phyloP scores from a whole-genome alignment of 2,113 vertebrate genomes.

The Cervus canadensis region DNA sequence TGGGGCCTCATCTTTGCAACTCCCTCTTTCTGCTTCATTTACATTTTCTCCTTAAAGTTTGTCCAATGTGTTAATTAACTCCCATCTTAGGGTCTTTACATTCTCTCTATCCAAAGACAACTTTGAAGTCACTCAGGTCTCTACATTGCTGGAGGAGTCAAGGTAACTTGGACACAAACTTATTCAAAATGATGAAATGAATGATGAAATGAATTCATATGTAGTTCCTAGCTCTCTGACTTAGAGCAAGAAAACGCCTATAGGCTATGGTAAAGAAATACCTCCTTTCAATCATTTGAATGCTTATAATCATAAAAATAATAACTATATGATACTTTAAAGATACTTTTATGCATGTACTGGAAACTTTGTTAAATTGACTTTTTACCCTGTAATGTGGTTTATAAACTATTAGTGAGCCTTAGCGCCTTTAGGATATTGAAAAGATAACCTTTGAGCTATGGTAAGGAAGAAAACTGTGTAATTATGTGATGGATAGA shows the following conservation, averaged over 20 bases:
- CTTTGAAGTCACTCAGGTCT: background rate
- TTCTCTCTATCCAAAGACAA: background rate
- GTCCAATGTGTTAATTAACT: background rate
- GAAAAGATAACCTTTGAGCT: background rate
- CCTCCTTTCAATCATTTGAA: background rate
- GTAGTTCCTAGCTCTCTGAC: background rate
- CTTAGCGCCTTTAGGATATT: background rate
- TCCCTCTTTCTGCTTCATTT: background rate
- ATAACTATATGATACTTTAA: background rate
- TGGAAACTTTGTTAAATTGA: background rate
- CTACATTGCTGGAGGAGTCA: background rate
- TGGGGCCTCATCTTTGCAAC: background rate
- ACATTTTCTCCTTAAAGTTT: background rate
- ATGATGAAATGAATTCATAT: background rate
- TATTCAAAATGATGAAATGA: background rate
- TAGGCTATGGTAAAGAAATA: background rate
- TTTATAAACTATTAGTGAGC: background rate
- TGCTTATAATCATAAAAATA: background rate
- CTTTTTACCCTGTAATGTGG: background rate
- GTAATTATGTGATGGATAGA: background rate
- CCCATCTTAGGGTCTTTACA: background rate
- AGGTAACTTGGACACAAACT: background rate
- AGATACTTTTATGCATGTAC: background rate
- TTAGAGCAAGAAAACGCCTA: background rate
- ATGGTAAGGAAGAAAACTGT: background rate